Evolutionary conservation across 1,140 invertebrate species (phyloP).

Genomic region (Philopotamus ludificatus): DNA sequence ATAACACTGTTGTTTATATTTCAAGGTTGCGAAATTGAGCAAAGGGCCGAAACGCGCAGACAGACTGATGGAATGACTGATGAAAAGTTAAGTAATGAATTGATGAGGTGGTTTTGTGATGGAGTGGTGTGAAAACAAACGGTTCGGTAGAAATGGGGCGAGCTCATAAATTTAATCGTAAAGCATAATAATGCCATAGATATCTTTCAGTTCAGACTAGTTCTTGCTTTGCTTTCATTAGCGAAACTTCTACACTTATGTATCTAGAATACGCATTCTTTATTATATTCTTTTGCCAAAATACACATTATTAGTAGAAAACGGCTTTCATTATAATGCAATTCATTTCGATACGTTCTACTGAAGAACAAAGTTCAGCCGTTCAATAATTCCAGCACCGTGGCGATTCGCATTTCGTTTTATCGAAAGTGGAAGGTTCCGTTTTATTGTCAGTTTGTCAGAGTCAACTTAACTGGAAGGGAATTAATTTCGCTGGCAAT

Average conservation of each 20-base stretch:
- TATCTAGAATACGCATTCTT: neutral
- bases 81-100: constrained; percentile 37
- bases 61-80: constrained; percentile 18
- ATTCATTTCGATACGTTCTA: neutral
- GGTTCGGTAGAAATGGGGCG: constrained; percentile 1
- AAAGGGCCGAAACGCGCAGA: neutral
- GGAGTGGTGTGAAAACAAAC: constrained; percentile 26
- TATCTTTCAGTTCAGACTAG: constrained; percentile 7
- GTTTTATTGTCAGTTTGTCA: neutral
- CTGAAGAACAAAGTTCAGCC: neutral
- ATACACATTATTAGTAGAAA: neutral
- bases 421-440: neutral
- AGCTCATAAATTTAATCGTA: constrained; percentile 40
- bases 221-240: neutral
- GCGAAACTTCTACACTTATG: neutral
- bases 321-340: neutral
- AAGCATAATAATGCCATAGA: constrained; percentile 41
- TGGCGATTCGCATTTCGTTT: neutral
- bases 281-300: neutral
- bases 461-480: constrained; percentile 4
- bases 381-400: constrained; percentile 21
- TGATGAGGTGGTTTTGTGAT: constrained; percentile 28
- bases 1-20: neutral
- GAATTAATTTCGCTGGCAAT: constrained; percentile 7
- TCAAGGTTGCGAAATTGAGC: constrained; percentile 1